A percentile compares a stretch with the other conserved stretches of the same genome.
These are phyloP conservation scores for Acrossocheilus fasciatus DNA, from an alignment of 2,797 vertebrate species.

Conservation along the genomic window DNA sequence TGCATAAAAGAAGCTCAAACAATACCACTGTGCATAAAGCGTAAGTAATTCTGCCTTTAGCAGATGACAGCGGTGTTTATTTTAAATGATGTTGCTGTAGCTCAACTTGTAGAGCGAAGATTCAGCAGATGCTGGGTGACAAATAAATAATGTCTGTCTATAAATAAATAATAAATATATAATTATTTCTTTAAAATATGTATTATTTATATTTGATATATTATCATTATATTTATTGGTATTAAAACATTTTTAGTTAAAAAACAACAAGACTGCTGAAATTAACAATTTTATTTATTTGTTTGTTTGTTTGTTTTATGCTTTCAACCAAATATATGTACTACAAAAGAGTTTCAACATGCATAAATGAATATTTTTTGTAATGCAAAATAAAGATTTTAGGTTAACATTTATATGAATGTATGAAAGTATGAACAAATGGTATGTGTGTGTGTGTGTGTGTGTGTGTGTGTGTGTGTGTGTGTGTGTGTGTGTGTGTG, in stretches of 20 bases:
- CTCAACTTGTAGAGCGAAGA: not conserved
- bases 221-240: too few species aligned
- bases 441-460: too few species aligned
- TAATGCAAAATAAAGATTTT: not conserved
- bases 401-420: not conserved
- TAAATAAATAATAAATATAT: not conserved
- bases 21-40: constrained; percentile 4
- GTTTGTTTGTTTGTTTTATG: not conserved
- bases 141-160: not conserved
- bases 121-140: not conserved
- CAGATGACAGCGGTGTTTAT: not conserved
- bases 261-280: not conserved
- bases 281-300: not conserved
- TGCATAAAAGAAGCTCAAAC: constrained; percentile 33
- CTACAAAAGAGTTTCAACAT: not conserved
- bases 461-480: too few species aligned
- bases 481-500: too few species aligned
- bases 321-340: not conserved
- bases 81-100: not conserved
- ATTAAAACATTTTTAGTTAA: not conserved
- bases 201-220: not conserved
- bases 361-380: not conserved
- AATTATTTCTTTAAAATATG: not conserved
- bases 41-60: not conserved
- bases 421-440: too few species aligned